Evolutionary conservation across 1,140 invertebrate species (phyloP), one percentile per base, ranked within the genome.

Genomic region (Lethrus apterus): DNA sequence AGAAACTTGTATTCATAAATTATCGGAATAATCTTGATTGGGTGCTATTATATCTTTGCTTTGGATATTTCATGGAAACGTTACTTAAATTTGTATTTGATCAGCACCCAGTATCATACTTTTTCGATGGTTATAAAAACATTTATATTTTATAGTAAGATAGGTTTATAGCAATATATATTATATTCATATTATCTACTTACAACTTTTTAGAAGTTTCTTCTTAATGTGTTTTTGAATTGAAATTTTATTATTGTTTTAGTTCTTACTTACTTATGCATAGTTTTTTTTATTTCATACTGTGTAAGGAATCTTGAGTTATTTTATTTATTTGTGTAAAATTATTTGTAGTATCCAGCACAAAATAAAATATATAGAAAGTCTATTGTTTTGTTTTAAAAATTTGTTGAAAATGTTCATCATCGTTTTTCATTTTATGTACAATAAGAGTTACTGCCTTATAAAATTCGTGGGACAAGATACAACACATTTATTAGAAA

Each of bases 221-320:
- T 35, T 42, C 17, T 17, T 36, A 18, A 26, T 52, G 26, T 53
- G 31, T 44, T 41, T 44, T 53, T 56, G 38, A 52, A 46, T 44
- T 52, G 55, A 55, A 58, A 56, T 60, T 58, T 60, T 57, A 57
- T 58, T 51, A 54, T 46, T 52, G 40, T 42, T 50, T 60, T 58
- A 58, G 52, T 51, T 52, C 46, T 54, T 58, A 51, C 51, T 58
- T n/a, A n/a, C n/a, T n/a, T n/a, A n/a, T n/a, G n/a, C n/a, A n/a
- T n/a, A n/a, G n/a, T n/a, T n/a, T n/a, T n/a, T n/a, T n/a, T n/a
- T n/a, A n/a, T n/a, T n/a, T n/a, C n/a, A n/a, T n/a, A n/a, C n/a
- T n/a, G n/a, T n/a, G n/a, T n/a, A n/a, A n/a, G n/a, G n/a, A n/a
- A n/a, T n/a, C n/a, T n/a, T 60, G 55, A 45, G 50, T 55, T 46